These are phyloP conservation scores for Nomia melanderi DNA, from an alignment of 1,140 invertebrate species.

Conservation along the genomic window DNA sequence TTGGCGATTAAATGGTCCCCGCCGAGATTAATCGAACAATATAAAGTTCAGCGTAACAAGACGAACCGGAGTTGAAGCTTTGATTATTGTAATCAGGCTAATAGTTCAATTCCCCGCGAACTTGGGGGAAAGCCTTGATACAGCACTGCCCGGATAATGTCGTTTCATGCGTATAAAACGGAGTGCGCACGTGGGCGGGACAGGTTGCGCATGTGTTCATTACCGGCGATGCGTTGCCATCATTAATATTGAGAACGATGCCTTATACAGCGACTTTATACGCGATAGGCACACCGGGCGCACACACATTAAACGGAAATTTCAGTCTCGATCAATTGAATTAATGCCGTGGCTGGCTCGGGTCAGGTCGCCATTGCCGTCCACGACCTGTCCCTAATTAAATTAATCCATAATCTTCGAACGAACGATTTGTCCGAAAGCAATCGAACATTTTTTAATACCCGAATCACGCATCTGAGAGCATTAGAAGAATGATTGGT, in stretches of 20 bases:
- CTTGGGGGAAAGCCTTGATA: conserved; percentile 9
- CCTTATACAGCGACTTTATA: conserved; percentile 50
- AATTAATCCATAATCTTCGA: no score
- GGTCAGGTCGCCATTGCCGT: not conserved
- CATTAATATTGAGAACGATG: conserved; percentile 62
- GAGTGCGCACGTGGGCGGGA: conserved; percentile 59
- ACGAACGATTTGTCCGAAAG: no score
- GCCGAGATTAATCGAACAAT: not conserved
- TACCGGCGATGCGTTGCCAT: conserved; percentile 56
- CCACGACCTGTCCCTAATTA: no score
- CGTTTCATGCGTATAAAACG: conserved; percentile 28
- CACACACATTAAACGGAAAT: conserved; percentile 23
- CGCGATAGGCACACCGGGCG: conserved; percentile 5
- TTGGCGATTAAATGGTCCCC: not conserved
- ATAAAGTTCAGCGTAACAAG: not conserved
- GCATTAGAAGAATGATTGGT: no score
- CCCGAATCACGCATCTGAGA: no score
- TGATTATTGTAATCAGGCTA: conserved; percentile 17
- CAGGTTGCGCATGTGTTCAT: conserved; percentile 61
- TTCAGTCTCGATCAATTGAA: conserved; percentile 35
- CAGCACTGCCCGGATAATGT: conserved; percentile 32
- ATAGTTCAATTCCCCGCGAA: conserved; percentile 18
- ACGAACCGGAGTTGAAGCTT: not conserved
- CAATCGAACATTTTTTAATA: no score
- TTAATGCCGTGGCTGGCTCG: conserved; percentile 25